Evolutionary conservation across 2,113 vertebrate species (phyloP), one percentile per base, ranked within the genome.

Genomic region (Sterrhoptilus dennistouni): DNA sequence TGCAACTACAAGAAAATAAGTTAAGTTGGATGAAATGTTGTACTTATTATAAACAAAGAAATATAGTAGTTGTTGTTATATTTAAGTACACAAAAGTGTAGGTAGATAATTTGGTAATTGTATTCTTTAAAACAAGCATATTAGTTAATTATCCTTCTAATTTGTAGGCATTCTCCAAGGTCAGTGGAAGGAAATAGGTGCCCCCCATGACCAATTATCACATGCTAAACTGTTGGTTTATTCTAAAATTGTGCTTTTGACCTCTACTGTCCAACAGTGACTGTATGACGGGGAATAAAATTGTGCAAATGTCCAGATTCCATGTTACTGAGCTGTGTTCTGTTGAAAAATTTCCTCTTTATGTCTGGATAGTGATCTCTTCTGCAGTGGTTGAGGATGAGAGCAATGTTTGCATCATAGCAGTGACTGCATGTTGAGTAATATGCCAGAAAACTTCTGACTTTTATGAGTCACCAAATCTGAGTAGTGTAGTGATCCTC

Each of bases 381-480:
- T 65, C 85, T 90, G 85, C 70, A 76, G 74, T 49, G 40, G 12
- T 3, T 75, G 79, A 14, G 49, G 52, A 79, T 83, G 50, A 93
- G 44, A 83, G 19, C 36, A 91, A 36, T 76, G 31, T 93, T 57
- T 27, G 16, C 82, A 83, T 87, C 85, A 57, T 16, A 87, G 57
- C 78, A 77, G 44, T 93, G 82, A 91, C 85, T 85, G 53, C 35
- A 45, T 44, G 63, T 93, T 96, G 78, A 97, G 91, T 96, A 95
- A 96, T 89, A 84, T 83, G 63, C 87, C 77, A 94, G 61, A 87
- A 95, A 87, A 89, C 44, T 83, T 79, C 21, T 57, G n/a, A 94
- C n/a, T 28, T 95, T 75, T 64, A 42, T 94, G 87, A 89, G 54
- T 94, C 89, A 95, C 74, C 65, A 72, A 53, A 79, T 71, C 22